Percentiles rank a stretch among this genome's conserved stretches.
Conservation (phyloP, 2,113 vertebrate genomes). For the Neomonachus schauinslandi region DNA sequence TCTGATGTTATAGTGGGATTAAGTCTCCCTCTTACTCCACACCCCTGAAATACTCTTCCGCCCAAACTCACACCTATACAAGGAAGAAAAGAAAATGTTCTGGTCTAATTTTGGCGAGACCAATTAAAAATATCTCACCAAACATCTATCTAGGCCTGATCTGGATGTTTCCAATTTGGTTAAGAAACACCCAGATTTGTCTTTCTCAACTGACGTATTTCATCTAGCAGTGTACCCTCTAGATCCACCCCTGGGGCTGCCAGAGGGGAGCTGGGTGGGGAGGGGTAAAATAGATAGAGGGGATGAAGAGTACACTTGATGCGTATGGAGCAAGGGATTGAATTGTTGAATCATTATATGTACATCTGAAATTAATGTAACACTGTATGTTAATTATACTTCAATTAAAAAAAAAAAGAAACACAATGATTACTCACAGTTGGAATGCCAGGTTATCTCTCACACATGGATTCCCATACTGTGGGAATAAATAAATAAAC, state of each 20-base stretch:
- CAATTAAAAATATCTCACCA: background rate
- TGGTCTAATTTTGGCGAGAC: background rate
- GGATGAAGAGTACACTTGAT: background rate
- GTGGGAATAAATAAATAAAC: background rate
- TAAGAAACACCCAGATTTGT: background rate
- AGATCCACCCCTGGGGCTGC: background rate
- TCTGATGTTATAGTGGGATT: background rate
- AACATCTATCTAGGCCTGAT: accelerated
- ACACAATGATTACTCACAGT: background rate
- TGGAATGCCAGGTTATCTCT: background rate
- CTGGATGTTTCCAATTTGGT: background rate
- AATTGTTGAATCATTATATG: background rate
- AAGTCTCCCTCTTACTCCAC: background rate
- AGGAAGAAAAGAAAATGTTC: background rate
- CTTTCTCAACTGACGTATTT: background rate
- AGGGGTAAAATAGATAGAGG: background rate
- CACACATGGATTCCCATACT: background rate
- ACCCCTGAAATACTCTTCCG: too few relatives aligned
- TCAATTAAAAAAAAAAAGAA: background rate
- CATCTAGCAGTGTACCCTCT: background rate
- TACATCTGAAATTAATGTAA: background rate
- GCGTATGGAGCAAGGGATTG: background rate
- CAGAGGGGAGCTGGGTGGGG: background rate
- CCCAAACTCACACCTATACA: background rate
- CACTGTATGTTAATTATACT: background rate